Percentiles rank a stretch among this genome's conserved stretches.
Conservation (phyloP, 2,888 invertebrate species). For the Tachystola acroxantha region DNA sequence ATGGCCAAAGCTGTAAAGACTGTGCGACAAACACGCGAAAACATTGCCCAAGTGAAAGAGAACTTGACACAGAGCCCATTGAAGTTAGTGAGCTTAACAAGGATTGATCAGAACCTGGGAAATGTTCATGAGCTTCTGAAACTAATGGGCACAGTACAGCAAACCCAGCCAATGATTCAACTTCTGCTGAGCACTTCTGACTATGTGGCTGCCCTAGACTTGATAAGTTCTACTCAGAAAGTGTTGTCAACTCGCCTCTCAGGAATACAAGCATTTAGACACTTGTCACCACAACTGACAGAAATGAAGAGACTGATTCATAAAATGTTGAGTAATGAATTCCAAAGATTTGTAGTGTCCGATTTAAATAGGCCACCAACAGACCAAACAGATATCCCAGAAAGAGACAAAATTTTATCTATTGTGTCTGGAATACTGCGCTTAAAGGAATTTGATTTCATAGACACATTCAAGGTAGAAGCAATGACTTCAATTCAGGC, state of each 20-base stretch:
- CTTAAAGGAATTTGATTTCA: conserved; percentile 91
- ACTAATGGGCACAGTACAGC: conserved; percentile 96
- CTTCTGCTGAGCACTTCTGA: conserved; percentile 95
- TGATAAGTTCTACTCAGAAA: conserved; percentile 97
- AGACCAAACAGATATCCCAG: conserved; percentile 79
- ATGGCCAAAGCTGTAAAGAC: conserved; percentile 90
- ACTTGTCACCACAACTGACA: conserved; percentile 95
- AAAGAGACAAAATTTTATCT: conserved; percentile 91
- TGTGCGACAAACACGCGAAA: conserved; percentile 84
- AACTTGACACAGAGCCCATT: conserved; percentile 89
- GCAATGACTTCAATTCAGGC: conserved; percentile 93
- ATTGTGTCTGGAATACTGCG: conserved; percentile 94
- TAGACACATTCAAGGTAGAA: conserved; percentile 92
- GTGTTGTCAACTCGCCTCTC: conserved; percentile 93
- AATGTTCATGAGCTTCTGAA: conserved; percentile 87
- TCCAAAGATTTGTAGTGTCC: conserved; percentile 92
- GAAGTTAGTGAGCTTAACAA: conserved; percentile 84
- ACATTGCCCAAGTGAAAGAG: conserved; percentile 87
- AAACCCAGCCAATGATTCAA: conserved; percentile 98
- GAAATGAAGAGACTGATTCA: conserved; percentile 98
- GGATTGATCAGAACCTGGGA: conserved; percentile 81
- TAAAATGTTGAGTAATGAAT: conserved; percentile 97
- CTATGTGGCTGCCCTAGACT: conserved; percentile 97
- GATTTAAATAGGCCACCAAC: conserved; percentile 91
- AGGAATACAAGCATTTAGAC: conserved; percentile 96